Evolutionary conservation across 2,113 vertebrate species (phyloP).

Genomic region (Smithornis capensis): DNA sequence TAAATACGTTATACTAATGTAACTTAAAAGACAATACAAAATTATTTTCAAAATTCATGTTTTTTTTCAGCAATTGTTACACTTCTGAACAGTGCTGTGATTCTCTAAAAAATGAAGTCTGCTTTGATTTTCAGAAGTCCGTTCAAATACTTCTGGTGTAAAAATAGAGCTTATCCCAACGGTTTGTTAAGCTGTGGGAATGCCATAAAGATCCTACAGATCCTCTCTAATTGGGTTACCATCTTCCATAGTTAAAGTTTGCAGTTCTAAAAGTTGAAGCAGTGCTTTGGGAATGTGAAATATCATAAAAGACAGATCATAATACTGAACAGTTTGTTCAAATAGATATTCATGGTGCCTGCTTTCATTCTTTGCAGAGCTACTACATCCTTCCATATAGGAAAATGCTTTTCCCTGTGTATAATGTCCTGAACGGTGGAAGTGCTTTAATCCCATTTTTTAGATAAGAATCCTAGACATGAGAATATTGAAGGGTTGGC

Average conservation of each 20-base stretch:
- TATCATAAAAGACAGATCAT: background rate
- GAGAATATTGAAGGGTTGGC: background rate
- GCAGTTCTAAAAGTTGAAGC: background rate
- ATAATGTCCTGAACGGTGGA: background rate
- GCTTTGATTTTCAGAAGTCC: background rate
- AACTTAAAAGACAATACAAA: background rate
- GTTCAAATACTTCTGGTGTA: background rate
- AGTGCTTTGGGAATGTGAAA: background rate
- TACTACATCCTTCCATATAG: background rate
- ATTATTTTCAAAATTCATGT: background rate
- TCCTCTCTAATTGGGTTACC: background rate
- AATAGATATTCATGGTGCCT: background rate
- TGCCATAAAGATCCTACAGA: background rate
- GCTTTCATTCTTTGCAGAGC: background rate
- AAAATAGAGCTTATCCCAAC: slow-evolving; percentile 10
- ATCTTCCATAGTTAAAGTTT: background rate
- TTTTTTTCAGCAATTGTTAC: background rate
- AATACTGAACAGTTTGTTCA: background rate
- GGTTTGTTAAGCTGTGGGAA: background rate
- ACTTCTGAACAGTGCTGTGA: background rate
- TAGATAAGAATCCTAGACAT: background rate
- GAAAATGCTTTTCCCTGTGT: background rate
- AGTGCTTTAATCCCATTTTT: background rate
- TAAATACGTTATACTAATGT: background rate
- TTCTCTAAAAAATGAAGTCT: background rate